Evolutionary conservation across 2,888 invertebrate genomes (phyloP).

Genomic region (Drosophila mercatorum): DNA sequence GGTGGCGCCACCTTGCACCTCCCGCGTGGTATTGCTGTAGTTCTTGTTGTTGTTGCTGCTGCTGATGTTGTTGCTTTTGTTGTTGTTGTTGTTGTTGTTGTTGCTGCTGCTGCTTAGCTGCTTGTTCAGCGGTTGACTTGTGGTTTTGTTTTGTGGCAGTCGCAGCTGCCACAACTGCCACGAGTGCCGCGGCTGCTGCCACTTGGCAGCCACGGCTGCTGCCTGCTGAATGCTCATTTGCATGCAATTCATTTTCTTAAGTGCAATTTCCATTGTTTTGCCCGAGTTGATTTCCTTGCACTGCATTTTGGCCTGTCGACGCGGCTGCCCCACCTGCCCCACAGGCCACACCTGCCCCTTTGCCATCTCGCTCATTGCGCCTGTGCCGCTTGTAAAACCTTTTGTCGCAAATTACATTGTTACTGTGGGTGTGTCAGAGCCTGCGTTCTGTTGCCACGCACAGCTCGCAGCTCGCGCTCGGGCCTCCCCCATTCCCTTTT

Average conservation of each 20-base stretch:
- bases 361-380: background rate
- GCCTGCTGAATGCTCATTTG: constrained; percentile 70
- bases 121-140: constrained; percentile 72
- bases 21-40: constrained; percentile 8
- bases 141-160: constrained; percentile 63
- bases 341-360: background rate
- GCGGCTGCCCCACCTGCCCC: constrained; percentile 15
- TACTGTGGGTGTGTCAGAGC: constrained; percentile 49
- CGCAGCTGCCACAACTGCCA: constrained; percentile 19
- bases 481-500: background rate
- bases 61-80: no score
- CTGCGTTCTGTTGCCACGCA: constrained; percentile 9
- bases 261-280: constrained; percentile 81
- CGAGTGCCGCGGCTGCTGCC: constrained; percentile 26
- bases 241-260: constrained; percentile 83
- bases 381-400: constrained; percentile 33
- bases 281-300: constrained; percentile 59
- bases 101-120: constrained; percentile 47
- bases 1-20: constrained; percentile 32
- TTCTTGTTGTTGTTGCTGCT: background rate
- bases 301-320: constrained; percentile 46
- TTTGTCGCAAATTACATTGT: constrained; percentile 72
- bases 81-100: constrained; percentile 27
- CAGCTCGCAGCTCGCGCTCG: constrained; percentile 2
- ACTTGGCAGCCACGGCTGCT: constrained; percentile 26